Evolutionary conservation across 2,797 vertebrate genomes (phyloP).

Genomic region (Peromyscus aztecus): DNA sequence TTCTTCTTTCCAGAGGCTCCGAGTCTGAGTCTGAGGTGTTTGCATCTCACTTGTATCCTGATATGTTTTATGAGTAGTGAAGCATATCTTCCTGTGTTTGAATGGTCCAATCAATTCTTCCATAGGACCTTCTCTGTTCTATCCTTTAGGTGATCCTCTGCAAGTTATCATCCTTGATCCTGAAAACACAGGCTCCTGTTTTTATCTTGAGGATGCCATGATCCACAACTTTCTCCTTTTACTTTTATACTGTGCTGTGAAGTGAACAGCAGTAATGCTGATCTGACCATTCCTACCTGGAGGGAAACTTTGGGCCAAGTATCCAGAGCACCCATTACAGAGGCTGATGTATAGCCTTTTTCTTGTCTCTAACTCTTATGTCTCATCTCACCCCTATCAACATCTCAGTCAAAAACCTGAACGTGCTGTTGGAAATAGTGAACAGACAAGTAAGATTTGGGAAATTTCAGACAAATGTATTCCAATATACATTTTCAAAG

Average conservation of each 20-base stretch:
- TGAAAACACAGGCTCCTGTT: background rate
- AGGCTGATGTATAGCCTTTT: background rate
- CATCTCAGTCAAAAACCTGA: background rate
- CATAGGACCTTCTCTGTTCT: background rate
- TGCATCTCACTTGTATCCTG: background rate
- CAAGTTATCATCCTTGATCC: background rate
- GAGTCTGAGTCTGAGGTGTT: background rate
- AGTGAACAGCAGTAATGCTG: background rate
- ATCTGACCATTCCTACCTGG: background rate
- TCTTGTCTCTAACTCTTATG: background rate
- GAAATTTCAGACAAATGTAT: background rate
- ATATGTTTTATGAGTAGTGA: background rate
- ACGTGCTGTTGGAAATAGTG: background rate
- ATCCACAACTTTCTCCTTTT: background rate
- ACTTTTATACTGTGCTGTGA: background rate
- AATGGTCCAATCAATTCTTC: background rate
- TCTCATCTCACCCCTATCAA: background rate
- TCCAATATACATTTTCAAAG: background rate
- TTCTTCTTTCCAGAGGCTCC: background rate
- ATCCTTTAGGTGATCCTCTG: background rate
- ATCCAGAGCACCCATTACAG: background rate
- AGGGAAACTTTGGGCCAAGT: background rate
- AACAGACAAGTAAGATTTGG: background rate
- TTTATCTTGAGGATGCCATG: background rate
- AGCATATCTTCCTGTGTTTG: background rate